These are phyloP conservation scores for Thalassarche chlororhynchos DNA, from an alignment of 2,113 vertebrate species.

Conservation along the genomic window DNA sequence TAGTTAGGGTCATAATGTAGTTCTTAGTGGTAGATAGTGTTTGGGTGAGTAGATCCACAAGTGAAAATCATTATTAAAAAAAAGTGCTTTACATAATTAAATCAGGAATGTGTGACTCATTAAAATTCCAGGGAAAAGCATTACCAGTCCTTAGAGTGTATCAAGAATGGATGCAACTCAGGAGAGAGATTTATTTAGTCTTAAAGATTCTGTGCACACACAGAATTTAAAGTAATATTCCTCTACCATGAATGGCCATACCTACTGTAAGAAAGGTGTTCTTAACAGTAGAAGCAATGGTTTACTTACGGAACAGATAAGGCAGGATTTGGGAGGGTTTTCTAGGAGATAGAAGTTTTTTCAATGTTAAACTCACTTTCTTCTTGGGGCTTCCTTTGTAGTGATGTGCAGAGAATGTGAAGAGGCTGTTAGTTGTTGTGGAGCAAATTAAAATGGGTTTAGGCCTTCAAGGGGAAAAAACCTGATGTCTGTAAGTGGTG, in stretches of 20 bases:
- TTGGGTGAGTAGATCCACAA: not conserved
- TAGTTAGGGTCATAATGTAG: not conserved
- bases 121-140: not conserved
- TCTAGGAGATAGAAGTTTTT: not conserved
- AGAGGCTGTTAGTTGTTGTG: not conserved
- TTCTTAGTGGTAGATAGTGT: not conserved
- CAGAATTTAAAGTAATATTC: not conserved
- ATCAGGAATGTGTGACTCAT: not conserved
- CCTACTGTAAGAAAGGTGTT: not conserved
- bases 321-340: not conserved
- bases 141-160: not conserved
- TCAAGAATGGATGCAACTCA: not conserved
- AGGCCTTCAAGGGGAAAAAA: not conserved
- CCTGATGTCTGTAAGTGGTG: fast-evolving
- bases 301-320: not conserved
- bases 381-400: not conserved
- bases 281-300: not conserved
- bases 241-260: not conserved
- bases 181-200: not conserved
- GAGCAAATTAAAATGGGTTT: not conserved
- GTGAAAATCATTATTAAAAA: not conserved
- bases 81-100: not conserved
- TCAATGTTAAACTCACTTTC: not conserved
- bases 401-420: not conserved
- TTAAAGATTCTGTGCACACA: not conserved